These are phyloP conservation scores for Ceraclea dissimilis DNA, from an alignment of 2,888 invertebrate species.

Conservation along the genomic window DNA sequence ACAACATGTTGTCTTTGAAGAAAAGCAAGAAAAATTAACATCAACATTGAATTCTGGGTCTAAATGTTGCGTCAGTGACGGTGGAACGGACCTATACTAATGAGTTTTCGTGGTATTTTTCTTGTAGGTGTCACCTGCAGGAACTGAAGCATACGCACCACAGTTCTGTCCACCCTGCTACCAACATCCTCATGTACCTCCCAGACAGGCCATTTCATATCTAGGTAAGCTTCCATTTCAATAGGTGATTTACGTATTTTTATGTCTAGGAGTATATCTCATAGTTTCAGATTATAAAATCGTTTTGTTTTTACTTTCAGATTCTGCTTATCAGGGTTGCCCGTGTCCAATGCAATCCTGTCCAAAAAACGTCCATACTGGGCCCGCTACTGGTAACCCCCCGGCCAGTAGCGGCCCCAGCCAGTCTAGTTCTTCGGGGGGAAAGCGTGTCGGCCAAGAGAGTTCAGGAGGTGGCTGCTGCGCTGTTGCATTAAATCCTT, in stretches of 20 bases:
- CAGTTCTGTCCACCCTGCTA: conserved; percentile 48
- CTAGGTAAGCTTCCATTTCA: conserved; percentile 11
- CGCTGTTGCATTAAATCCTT: conserved; percentile 21
- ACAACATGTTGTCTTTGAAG: too few species aligned
- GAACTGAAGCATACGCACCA: conserved; percentile 47
- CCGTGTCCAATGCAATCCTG: conserved; percentile 89
- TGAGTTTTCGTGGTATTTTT: neutral
- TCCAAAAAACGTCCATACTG: conserved; percentile 98
- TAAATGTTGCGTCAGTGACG: too few species aligned
- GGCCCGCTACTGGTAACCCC: conserved; percentile 96
- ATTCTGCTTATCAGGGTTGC: conserved; percentile 57
- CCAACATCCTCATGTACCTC: conserved; percentile 50
- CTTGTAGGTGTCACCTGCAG: conserved; percentile 28
- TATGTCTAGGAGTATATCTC: neutral
- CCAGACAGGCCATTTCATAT: conserved; percentile 37
- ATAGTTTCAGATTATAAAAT: too few species aligned
- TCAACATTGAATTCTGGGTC: too few species aligned
- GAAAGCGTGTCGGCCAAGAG: conserved; percentile 38
- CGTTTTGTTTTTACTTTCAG: conserved; percentile 29
- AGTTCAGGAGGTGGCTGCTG: conserved; percentile 33
- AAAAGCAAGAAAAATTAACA: too few species aligned
- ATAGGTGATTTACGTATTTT: neutral
- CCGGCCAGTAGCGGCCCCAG: conserved; percentile 57
- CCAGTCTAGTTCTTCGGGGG: conserved; percentile 39
- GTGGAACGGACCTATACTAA: too few species aligned